Evolutionary conservation across 1,140 invertebrate species (phyloP).

Genomic region (Arctopsyche grandis): DNA sequence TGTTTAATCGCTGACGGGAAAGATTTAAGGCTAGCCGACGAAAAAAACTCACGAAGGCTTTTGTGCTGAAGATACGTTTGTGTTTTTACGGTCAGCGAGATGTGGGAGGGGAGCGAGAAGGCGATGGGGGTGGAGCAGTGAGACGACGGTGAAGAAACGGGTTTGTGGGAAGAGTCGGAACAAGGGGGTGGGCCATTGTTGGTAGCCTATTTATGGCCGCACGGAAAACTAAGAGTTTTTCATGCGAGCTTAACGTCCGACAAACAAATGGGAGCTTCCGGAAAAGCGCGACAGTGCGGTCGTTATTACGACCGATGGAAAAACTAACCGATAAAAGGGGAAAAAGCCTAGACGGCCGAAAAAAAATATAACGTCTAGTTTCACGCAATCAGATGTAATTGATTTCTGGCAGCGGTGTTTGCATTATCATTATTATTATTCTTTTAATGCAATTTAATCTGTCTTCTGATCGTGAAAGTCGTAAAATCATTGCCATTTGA

Average conservation of each 20-base stretch:
- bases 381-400: neutral
- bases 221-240: conserved; percentile 30
- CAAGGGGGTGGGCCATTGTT: conserved; percentile 4
- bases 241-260: conserved; percentile 31
- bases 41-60: conserved; percentile 3
- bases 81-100: conserved; percentile 22
- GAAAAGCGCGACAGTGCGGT: conserved; percentile 4
- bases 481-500: neutral
- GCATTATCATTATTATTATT: neutral
- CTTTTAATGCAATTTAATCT: too few relatives aligned
- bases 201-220: conserved; percentile 22
- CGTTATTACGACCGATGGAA: conserved; percentile 12
- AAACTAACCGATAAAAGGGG: conserved; percentile 2
- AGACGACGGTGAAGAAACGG: neutral
- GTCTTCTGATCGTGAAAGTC: too few relatives aligned
- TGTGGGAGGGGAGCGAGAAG: neutral
- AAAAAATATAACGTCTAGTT: neutral
- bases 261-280: conserved; percentile 33
- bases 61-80: conserved; percentile 1
- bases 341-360: neutral
- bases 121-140: neutral
- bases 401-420: neutral
- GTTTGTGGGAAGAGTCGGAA: neutral
- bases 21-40: conserved; percentile 8
- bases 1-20: conserved; percentile 16